Evolutionary conservation across 1,140 invertebrate genomes (phyloP).

Genomic region (Temnothorax curvispinosus): DNA sequence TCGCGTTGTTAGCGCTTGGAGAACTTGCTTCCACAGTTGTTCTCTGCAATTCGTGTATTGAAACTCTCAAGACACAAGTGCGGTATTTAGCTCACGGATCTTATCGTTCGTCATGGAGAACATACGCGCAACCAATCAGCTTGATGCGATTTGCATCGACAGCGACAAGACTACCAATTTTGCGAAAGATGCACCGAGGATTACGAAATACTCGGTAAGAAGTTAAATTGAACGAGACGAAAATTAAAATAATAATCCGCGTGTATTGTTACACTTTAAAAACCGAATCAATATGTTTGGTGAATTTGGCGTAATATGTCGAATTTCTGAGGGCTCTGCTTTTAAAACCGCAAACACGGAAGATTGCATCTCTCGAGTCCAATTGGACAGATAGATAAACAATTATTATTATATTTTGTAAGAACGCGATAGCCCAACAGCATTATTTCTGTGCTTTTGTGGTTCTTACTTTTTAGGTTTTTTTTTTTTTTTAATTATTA

Average conservation of each 20-base stretch:
- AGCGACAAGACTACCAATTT: conserved; percentile 75
- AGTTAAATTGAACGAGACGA: neutral
- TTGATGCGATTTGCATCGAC: conserved; percentile 49
- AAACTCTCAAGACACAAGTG: neutral
- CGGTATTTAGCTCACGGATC: neutral
- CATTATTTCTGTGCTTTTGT: neutral
- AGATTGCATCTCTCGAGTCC: neutral
- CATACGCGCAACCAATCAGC: conserved; percentile 17
- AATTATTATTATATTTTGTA: neutral
- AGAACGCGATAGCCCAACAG: neutral
- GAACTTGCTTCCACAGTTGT: conserved; percentile 28
- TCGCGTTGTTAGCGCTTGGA: conserved; percentile 53
- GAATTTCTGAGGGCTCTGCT: neutral
- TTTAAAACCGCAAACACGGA: neutral
- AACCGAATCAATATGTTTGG: neutral
- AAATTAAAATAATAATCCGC: neutral
- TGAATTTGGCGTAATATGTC: neutral
- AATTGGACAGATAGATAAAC: neutral
- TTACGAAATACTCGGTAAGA: conserved; percentile 81
- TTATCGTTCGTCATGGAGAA: conserved; percentile 65
- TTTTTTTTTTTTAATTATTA: no score
- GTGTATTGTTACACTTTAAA: neutral
- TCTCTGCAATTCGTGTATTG: conserved; percentile 5
- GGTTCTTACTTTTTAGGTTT: neutral
- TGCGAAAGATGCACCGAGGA: conserved; percentile 77